Evolutionary conservation across 2,113 vertebrate species (phyloP).

Genomic region (Recurvirostra avosetta): DNA sequence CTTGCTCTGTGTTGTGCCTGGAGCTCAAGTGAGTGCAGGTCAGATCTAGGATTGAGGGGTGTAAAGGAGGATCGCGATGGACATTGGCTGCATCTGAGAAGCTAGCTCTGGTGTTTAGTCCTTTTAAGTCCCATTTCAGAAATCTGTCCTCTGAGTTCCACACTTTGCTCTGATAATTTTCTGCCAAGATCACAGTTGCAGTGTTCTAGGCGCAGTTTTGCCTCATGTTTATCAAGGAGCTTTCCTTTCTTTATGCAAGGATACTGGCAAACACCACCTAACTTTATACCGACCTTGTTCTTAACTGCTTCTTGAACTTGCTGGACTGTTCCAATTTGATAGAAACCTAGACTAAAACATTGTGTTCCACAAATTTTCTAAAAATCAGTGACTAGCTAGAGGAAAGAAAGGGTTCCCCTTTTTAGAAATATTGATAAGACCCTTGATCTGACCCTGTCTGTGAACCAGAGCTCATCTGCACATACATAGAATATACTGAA

Average conservation of each 20-base stretch:
- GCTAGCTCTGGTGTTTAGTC: neutral
- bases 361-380: neutral
- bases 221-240: neutral
- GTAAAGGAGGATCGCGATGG: neutral
- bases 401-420: neutral
- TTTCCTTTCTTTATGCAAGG: neutral
- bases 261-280: neutral
- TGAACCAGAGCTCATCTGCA: neutral
- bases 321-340: neutral
- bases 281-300: neutral
- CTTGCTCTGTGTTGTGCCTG: neutral
- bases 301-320: neutral
- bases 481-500: neutral
- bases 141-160: neutral
- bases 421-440: neutral
- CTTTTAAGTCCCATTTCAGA: neutral
- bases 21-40: neutral
- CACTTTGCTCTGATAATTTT: neutral
- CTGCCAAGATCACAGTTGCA: neutral
- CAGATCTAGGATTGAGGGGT: neutral
- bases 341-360: neutral
- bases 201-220: neutral
- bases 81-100: neutral
- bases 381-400: neutral
- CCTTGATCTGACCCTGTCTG: neutral